Base-by-base conservation (phyloP, 2,113 vertebrate species). In the Bothrops jararaca region DNA sequence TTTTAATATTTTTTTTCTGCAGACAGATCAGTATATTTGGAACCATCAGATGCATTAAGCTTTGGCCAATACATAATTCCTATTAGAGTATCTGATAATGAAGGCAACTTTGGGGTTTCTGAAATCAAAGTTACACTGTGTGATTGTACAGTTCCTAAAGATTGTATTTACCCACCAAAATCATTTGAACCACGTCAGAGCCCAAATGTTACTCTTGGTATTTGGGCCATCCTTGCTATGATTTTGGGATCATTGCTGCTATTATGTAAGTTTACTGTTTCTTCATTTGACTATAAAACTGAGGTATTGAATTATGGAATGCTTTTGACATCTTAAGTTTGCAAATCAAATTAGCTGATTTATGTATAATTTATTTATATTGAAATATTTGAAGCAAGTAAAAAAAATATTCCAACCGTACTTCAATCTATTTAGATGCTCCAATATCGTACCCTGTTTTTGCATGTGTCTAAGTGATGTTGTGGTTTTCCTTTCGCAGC, bases 161-260 rank as follows among this genome's bases (percentile, higher is more conserved):
- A 2, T 0, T 57, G 26, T 8, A 0, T 0, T 69, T 12, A 58
- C 20, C 9, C 26, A 53, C 95, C 90, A 15, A 97, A 92, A 0
- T 13, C 0, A 1, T 1, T 0, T 2, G 39, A 0, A 0, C 90
- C 23, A 24, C 97, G 94, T 24, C 1, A 45, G 9, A 12, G 42
- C 5, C 86, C 1, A 12, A 95, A 97, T 42, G 80, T 97, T 9
- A 94, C 97, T 26, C 97, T 99, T 12, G 98, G 98, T 24, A 86
- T 96, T 20, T 96, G 98, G 97, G 98, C 96, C 57, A 96, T 98
- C 93, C 98, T 99, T 91, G 95, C 98, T 5, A 96, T 99, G 98
- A 98, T 99, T 89, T 92, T 99, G 88, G 98, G 98, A n/a, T 95
- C 99, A 1, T 95, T 97, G 0, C 93, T 99, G 15, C 45, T 99